Percentiles rank a stretch among this genome's conserved stretches.
Conservation (phyloP, 2,113 vertebrate genomes). For the Vidua chalybeata region DNA sequence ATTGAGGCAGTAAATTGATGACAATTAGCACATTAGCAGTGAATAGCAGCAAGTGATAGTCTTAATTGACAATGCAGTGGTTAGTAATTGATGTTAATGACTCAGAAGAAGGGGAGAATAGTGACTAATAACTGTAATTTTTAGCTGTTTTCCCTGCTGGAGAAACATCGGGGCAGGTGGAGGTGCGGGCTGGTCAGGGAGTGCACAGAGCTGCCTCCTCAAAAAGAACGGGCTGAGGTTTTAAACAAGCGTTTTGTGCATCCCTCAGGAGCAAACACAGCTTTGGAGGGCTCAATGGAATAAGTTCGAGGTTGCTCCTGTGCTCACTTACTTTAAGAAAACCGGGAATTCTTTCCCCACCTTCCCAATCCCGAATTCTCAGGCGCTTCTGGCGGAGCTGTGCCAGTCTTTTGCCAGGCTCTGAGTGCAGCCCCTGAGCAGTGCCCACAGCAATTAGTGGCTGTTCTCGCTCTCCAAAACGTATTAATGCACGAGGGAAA, state of each 20-base stretch:
- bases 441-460: background rate
- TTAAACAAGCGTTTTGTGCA: background rate
- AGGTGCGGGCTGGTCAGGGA: background rate
- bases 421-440: background rate
- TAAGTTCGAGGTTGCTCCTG: background rate
- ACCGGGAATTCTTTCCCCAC: background rate
- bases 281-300: background rate
- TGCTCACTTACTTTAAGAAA: background rate
- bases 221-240: background rate
- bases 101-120: slow-evolving; percentile 10
- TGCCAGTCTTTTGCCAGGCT: background rate
- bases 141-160: background rate
- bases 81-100: slow-evolving; percentile 54
- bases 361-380: background rate
- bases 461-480: background rate
- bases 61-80: slow-evolving; percentile 46
- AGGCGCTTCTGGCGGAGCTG: background rate
- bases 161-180: background rate
- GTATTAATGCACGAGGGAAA: background rate
- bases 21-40: slow-evolving; percentile 60
- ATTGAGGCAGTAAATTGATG: slow-evolving; percentile 62
- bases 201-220: background rate
- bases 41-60: slow-evolving; percentile 45
- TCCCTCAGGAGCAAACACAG: background rate
- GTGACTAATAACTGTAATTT: slow-evolving; percentile 27